Conservation (phyloP, 1,140 invertebrate genomes). For the Aphidius gifuensis region DNA sequence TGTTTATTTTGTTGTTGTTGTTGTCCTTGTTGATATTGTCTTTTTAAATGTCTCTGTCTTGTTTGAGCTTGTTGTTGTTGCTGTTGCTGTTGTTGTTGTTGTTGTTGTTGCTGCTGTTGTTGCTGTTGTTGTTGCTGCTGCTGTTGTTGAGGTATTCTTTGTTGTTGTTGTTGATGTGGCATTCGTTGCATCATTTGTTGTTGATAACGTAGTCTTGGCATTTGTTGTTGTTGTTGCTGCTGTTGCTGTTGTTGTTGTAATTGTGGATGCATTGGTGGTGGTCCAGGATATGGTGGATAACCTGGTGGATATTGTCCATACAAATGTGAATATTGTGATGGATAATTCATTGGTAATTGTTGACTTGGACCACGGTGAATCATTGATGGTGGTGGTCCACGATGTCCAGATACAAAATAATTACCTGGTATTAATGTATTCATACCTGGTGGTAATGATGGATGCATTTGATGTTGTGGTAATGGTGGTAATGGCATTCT, state of each 20-base stretch:
- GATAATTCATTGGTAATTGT: constrained; percentile 42
- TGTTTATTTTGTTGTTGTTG: constrained; percentile 42
- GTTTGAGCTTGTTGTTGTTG: constrained; percentile 32
- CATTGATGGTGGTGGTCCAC: constrained; percentile 47
- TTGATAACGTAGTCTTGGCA: too few species aligned
- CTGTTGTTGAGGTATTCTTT: constrained; percentile 35
- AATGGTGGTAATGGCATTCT: constrained; percentile 52
- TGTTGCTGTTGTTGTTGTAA: too few species aligned
- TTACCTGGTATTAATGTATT: constrained; percentile 47
- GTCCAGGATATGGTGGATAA: constrained; percentile 43
- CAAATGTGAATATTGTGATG: constrained; percentile 39
- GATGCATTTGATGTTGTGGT: constrained; percentile 46
- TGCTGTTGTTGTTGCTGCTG: too few species aligned
- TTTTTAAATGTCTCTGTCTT: constrained; percentile 40
- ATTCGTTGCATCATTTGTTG: constrained; percentile 39
- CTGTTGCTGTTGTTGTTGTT: constrained; percentile 27
- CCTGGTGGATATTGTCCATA: constrained; percentile 19
- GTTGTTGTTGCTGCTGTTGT: too few species aligned
- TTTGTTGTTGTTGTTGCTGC: too few species aligned
- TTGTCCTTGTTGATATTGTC: constrained; percentile 36
- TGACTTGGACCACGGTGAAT: constrained; percentile 43
- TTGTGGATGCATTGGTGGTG: constrained; percentile 52
- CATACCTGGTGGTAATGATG: constrained; percentile 42
- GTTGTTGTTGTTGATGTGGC: constrained; percentile 36
- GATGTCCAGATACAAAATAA: constrained; percentile 42